Conservation (phyloP, 2,797 vertebrate genomes). For the Chelmon rostratus region DNA sequence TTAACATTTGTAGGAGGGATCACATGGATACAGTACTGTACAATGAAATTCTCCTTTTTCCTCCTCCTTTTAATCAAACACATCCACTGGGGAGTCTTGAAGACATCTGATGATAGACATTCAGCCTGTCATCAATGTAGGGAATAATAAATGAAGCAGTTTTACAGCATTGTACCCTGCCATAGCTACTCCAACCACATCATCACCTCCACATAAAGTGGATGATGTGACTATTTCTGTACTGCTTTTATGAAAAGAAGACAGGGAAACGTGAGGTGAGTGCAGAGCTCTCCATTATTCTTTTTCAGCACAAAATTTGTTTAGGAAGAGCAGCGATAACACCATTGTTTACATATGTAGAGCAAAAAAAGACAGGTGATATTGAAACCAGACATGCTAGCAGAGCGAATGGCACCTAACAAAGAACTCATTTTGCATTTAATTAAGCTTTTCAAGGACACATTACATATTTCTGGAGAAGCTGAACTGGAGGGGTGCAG, state of each 20-base stretch:
- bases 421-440: slow-evolving; percentile 25
- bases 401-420: slow-evolving; percentile 33
- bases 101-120: slow-evolving; percentile 13
- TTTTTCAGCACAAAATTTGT: slow-evolving; percentile 3
- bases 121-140: neutral
- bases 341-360: slow-evolving; percentile 11
- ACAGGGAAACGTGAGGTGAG: slow-evolving; percentile 2
- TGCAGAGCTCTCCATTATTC: slow-evolving; percentile 4
- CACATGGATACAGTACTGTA: neutral
- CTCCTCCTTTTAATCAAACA: neutral
- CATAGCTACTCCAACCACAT: neutral
- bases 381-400: slow-evolving; percentile 15
- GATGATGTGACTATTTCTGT: slow-evolving; percentile 1
- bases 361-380: slow-evolving; percentile 23
- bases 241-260: slow-evolving; percentile 18
- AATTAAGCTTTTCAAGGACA: slow-evolving; percentile 36
- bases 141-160: slow-evolving; percentile 5
- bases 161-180: neutral
- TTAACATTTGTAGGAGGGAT: neutral
- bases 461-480: slow-evolving; percentile 14
- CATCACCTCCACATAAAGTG: slow-evolving; percentile 9
- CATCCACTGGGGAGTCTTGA: neutral
- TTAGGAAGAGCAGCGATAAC: neutral
- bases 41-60: neutral
- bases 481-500: neutral